Percentiles rank a stretch among this genome's conserved stretches.
Conservation (phyloP, 53 echinoderm and acorn worm genomes). For the Paracentrotus lividus region DNA sequence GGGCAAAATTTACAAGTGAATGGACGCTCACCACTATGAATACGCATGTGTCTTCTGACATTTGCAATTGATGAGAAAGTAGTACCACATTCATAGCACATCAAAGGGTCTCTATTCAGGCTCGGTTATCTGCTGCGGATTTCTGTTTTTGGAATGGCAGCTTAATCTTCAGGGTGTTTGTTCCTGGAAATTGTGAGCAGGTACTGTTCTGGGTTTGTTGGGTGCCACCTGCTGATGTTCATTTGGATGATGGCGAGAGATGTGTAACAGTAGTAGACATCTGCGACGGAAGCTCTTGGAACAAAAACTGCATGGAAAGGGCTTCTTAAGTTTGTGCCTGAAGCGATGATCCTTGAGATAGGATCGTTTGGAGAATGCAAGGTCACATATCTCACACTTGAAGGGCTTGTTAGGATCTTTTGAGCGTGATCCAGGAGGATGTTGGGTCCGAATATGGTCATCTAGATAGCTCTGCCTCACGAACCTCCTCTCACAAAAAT, state of each 20-base stretch:
- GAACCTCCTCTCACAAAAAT: slow-evolving; percentile 69
- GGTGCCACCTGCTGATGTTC: slow-evolving; percentile 29
- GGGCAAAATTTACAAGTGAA: slow-evolving; percentile 43
- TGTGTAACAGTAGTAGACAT: slow-evolving; percentile 45
- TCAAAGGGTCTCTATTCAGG: slow-evolving; percentile 52
- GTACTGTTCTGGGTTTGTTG: neutral
- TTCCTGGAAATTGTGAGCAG: neutral
- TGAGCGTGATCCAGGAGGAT: slow-evolving; percentile 54
- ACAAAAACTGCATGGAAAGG: slow-evolving; percentile 62
- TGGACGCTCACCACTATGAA: slow-evolving; percentile 64
- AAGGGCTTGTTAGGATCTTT: slow-evolving; percentile 66
- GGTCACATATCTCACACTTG: slow-evolving; percentile 59
- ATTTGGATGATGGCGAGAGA: slow-evolving; percentile 48
- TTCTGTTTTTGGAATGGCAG: slow-evolving; percentile 50
- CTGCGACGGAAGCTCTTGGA: slow-evolving; percentile 58
- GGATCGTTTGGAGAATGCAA: slow-evolving; percentile 56
- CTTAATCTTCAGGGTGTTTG: slow-evolving; percentile 54
- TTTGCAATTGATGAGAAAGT: slow-evolving; percentile 51
- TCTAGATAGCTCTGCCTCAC: slow-evolving; percentile 66
- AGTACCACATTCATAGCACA: slow-evolving; percentile 58
- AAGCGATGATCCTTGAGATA: slow-evolving; percentile 64
- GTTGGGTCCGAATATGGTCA: slow-evolving; percentile 51
- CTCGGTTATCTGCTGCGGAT: neutral
- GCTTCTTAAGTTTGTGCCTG: slow-evolving; percentile 67
- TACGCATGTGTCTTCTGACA: slow-evolving; percentile 64